A percentile compares a stretch with the other conserved stretches of the same genome.
Conservation (phyloP, 2,797 vertebrate genomes). For the Garrulus glandarius region DNA sequence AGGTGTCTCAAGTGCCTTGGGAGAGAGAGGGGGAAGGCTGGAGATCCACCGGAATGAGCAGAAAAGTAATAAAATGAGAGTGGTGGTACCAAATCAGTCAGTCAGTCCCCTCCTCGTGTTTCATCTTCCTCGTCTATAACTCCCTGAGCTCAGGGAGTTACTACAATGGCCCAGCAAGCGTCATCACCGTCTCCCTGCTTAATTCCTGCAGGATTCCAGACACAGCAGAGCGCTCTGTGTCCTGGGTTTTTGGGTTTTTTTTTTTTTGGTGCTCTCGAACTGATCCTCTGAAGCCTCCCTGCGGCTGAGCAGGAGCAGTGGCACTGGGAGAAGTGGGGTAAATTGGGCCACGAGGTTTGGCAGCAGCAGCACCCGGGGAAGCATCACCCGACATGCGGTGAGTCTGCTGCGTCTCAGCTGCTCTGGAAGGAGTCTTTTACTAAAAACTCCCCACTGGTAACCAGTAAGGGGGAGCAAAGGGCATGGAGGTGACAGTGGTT, state of each 20-base stretch:
- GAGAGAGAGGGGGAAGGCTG: background rate
- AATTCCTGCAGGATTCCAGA: background rate
- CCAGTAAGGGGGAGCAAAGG: rapidly evolving
- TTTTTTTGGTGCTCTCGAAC: rapidly evolving
- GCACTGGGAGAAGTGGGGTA: background rate
- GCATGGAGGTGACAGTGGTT: background rate
- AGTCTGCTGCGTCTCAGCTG: background rate
- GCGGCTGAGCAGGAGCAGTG: background rate
- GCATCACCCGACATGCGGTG: rapidly evolving
- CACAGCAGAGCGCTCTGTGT: background rate
- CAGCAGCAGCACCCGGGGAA: background rate
- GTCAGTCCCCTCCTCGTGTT: background rate
- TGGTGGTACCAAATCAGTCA: rapidly evolving
- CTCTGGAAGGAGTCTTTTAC: background rate
- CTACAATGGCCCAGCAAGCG: background rate
- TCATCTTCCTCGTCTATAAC: background rate
- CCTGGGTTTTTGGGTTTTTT: rapidly evolving
- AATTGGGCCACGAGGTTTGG: background rate
- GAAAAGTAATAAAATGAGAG: background rate
- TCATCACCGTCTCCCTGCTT: rapidly evolving
- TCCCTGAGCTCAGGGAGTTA: background rate
- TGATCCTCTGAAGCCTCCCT: background rate
- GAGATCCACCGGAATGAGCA: background rate
- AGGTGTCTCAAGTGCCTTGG: background rate
- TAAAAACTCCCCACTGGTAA: background rate